Evolutionary conservation across 2,797 vertebrate species (phyloP), one percentile per base, ranked within the genome.

Genomic region (Chrysolophus pictus): DNA sequence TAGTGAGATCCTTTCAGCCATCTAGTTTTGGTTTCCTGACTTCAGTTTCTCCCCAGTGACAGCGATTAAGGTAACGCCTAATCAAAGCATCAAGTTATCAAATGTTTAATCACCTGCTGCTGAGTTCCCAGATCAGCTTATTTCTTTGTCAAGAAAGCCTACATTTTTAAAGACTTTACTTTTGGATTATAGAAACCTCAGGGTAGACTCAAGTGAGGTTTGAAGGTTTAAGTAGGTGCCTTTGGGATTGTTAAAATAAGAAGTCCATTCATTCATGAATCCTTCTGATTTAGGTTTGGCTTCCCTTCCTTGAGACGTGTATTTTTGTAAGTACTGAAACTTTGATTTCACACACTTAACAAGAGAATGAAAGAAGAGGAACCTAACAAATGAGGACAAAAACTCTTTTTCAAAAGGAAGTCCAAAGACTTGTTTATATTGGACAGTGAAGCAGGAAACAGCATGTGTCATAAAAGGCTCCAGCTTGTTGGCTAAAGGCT

Each of bases 261-360:
- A 76, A 77, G n/a, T 58, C 67, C 63, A 84, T 91, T 94, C 74
- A 77, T 6, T 88, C 75, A 47, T 0, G 0, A 77, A 86, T 89
- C 56, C 44, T 84, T 92, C 80, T 1, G 22, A 67, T 75, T 89
- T 90, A 90, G 26, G 2, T 87, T 94, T 95, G 78, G 51, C 75
- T 77, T 95, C 72, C 87, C 69, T 95, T 95, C 58, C 55, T 64
- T 75, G 39, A 77, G 83, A 84, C 68, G 23, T 90, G 37, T 94
- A 51, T 95, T 96, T 97, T 94, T 82, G 5, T 83, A 94, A 86
- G 83, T 73, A 77, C 51, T 87, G 65, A 90, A 95, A 71, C 76
- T 87, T 91, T 73, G 82, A 91, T 95, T 94, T 94, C 42, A 19
- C 75, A 19, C 67, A 41, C 67, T 87, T 84, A 88, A 55, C 51